phyloP scores from a whole-genome alignment of 2,113 vertebrate species.

The Hassar affinis region DNA sequence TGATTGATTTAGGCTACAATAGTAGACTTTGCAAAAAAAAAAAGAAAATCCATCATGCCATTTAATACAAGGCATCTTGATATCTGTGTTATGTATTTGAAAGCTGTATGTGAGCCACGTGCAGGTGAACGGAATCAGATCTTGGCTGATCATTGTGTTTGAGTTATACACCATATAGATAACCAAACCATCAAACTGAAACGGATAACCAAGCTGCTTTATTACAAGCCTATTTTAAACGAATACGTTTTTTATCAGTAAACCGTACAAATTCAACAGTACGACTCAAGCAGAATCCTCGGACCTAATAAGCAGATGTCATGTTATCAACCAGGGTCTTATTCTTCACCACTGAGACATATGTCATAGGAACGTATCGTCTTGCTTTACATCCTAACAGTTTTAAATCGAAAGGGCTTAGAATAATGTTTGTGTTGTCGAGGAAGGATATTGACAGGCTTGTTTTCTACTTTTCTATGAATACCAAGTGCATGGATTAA shows the following conservation, averaged over 20 bases:
- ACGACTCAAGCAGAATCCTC: too few species aligned
- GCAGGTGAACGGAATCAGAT: neutral
- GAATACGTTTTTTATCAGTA: conserved; percentile 32
- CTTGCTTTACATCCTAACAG: neutral
- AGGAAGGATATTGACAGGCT: neutral
- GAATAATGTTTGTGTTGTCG: conserved; percentile 36
- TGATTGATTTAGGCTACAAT: conserved; percentile 76
- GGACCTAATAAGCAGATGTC: conserved; percentile 53
- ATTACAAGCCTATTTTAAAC: conserved; percentile 50
- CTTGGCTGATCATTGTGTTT: conserved; percentile 15
- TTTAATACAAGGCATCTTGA: conserved; percentile 42
- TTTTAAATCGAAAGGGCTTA: conserved; percentile 15
- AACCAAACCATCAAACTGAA: conserved; percentile 7
- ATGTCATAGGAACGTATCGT: conserved; percentile 42
- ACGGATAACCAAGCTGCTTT: conserved; percentile 57
- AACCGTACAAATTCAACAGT: too few species aligned
- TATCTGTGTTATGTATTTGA: conserved; percentile 36
- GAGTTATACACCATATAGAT: conserved; percentile 2
- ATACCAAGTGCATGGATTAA: neutral
- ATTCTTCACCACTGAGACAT: conserved; percentile 64
- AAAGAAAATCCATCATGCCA: conserved; percentile 36
- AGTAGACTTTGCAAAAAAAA: conserved; percentile 59
- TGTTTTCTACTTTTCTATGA: conserved; percentile 27
- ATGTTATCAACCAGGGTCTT: conserved; percentile 68
- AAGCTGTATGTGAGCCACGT: conserved; percentile 5